phyloP scores from a whole-genome alignment of 2,797 vertebrate genomes.

The Echeneis naucrates region DNA sequence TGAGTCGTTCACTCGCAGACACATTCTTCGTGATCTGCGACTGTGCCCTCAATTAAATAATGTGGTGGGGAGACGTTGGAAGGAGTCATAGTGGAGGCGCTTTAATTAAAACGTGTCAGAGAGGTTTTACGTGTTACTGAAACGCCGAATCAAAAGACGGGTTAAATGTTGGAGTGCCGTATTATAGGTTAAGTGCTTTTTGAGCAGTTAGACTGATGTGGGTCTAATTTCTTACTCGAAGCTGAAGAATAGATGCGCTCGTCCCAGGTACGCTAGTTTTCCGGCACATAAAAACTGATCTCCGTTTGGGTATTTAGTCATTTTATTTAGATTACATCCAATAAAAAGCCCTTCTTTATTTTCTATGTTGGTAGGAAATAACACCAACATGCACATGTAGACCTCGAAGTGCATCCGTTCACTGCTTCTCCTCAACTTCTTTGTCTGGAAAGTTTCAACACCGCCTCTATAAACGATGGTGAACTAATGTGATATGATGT shows the following conservation, averaged over 20 bases:
- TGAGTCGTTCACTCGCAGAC: not conserved
- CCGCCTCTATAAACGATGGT: not conserved
- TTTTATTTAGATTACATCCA: no score
- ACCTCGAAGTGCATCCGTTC: no score
- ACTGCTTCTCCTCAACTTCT: not conserved
- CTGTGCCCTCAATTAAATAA: not conserved
- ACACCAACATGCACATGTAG: not conserved
- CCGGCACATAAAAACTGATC: no score
- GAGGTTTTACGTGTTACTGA: not conserved
- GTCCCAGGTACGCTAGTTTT: not conserved
- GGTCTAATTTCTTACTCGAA: not conserved
- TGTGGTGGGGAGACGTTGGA: not conserved
- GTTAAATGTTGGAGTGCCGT: not conserved
- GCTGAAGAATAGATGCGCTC: slow-evolving; percentile 28
- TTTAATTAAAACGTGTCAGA: slow-evolving; percentile 10
- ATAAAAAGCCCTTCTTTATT: no score
- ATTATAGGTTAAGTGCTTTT: not conserved
- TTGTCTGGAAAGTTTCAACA: not conserved
- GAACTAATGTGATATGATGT: no score
- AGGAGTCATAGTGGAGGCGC: not conserved
- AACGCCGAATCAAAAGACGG: not conserved
- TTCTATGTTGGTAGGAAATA: not conserved
- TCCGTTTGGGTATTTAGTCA: no score
- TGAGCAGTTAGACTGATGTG: no score
- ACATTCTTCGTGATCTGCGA: not conserved